phyloP scores from a whole-genome alignment of 2,797 vertebrate genomes.

The Psittacula derbiana region DNA sequence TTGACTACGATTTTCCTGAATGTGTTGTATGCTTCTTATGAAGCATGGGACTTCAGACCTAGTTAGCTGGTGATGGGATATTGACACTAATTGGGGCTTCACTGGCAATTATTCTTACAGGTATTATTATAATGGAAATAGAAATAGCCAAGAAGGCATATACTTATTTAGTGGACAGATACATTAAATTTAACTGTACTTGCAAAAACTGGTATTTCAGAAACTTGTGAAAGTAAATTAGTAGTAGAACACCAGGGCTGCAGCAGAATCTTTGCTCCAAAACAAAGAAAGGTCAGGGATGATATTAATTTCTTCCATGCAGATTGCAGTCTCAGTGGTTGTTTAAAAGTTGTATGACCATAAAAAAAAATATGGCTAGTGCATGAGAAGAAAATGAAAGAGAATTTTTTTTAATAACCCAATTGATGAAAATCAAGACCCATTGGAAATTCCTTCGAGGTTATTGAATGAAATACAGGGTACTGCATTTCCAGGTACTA shows the following conservation, averaged over 20 bases:
- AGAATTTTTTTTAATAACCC: not conserved
- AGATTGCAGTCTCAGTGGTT: not conserved
- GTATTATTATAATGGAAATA: not conserved
- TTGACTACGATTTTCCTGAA: not conserved
- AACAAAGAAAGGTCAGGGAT: not conserved
- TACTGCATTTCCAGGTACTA: not conserved
- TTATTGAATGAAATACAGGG: not conserved
- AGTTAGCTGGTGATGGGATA: not conserved
- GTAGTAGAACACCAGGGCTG: not conserved
- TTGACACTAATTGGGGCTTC: not conserved
- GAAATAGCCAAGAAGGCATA: not conserved
- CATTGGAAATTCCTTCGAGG: not conserved
- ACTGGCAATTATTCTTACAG: not conserved
- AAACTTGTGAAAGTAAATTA: not conserved
- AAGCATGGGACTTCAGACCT: not conserved
- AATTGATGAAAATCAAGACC: not conserved
- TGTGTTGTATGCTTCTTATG: not conserved
- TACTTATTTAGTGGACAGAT: not conserved
- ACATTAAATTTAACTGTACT: not conserved
- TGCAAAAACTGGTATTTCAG: slow-evolving; percentile 20
- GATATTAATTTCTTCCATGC: not conserved
- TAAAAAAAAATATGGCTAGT: not conserved
- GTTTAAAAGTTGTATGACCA: not conserved
- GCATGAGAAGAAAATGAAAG: not conserved
- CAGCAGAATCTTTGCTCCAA: not conserved